These are phyloP conservation scores for Ormyrus thymus DNA, from an alignment of 2,888 invertebrate genomes.

Conservation along the genomic window DNA sequence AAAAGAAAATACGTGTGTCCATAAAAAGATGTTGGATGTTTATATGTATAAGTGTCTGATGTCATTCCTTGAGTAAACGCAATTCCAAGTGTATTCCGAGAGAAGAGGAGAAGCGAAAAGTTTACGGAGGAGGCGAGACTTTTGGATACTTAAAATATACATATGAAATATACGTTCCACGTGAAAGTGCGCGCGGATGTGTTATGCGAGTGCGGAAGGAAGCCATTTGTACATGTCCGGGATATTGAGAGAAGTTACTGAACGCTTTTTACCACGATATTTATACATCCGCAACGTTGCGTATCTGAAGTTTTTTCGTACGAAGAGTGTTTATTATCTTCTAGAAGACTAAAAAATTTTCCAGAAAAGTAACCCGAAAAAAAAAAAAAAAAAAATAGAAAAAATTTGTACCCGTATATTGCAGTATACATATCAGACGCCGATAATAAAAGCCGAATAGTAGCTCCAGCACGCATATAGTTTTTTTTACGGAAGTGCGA, in stretches of 20 bases:
- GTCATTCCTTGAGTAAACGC: not conserved
- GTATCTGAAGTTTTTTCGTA: not conserved
- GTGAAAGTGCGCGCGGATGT: not conserved
- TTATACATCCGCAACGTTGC: not conserved
- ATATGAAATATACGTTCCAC: not conserved
- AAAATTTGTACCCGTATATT: no score
- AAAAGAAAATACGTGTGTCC: not conserved
- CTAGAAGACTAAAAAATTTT: not conserved
- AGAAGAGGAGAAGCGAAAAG: not conserved
- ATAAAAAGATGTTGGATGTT: not conserved
- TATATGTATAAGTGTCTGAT: not conserved
- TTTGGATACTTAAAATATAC: not conserved
- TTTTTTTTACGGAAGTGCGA: slow-evolving; percentile 33
- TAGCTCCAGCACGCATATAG: not conserved
- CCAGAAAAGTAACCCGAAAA: no score
- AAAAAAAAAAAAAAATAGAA: no score
- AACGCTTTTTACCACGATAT: not conserved
- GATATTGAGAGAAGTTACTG: not conserved
- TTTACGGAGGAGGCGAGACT: not conserved
- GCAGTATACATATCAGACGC: not conserved
- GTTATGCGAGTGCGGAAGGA: not conserved
- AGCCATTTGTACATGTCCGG: not conserved
- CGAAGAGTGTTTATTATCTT: not conserved
- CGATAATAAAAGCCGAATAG: no score
- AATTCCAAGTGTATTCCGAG: not conserved